Evolutionary conservation across 2,888 invertebrate genomes (phyloP).

Genomic region (Folsomia manolachei): DNA sequence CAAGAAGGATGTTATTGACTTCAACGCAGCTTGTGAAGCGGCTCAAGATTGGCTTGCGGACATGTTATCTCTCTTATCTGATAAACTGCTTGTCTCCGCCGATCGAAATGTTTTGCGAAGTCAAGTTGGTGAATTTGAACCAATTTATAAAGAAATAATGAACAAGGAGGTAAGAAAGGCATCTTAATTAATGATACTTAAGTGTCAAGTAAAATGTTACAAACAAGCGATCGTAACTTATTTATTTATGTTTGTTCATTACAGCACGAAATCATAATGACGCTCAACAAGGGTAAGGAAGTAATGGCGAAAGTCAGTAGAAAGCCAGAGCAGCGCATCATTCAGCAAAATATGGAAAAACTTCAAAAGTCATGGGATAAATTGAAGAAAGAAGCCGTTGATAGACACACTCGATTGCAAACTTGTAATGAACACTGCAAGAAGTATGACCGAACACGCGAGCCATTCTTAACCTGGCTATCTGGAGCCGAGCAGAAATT

Average conservation of each 20-base stretch:
- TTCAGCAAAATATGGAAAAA: slow-evolving; percentile 78
- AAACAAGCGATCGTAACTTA: too few relatives aligned
- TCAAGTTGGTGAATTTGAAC: slow-evolving; percentile 72
- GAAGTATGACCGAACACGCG: slow-evolving; percentile 81
- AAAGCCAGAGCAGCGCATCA: slow-evolving; percentile 61
- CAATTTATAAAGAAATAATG: slow-evolving; percentile 82
- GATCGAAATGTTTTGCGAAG: slow-evolving; percentile 76
- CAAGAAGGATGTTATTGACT: slow-evolving; percentile 78
- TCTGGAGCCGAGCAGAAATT: slow-evolving; percentile 80
- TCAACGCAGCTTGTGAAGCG: slow-evolving; percentile 82
- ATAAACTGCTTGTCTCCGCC: slow-evolving; percentile 80
- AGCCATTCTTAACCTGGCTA: slow-evolving; percentile 84
- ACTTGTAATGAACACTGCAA: slow-evolving; percentile 85
- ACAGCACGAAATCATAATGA: slow-evolving; percentile 90
- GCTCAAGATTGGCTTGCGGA: slow-evolving; percentile 86
- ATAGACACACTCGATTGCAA: slow-evolving; percentile 79
- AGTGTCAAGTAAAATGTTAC: too few relatives aligned
- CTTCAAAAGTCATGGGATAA: slow-evolving; percentile 91
- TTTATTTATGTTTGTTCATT: too few relatives aligned
- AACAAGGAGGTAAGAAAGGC: too few relatives aligned
- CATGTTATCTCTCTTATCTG: slow-evolving; percentile 71
- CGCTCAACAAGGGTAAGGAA: slow-evolving; percentile 84
- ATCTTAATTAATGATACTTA: too few relatives aligned
- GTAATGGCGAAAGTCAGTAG: slow-evolving; percentile 57
- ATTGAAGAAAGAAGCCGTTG: slow-evolving; percentile 79